phyloP scores from a whole-genome alignment of 2,888 invertebrate species.

The Acrobasis suavella region DNA sequence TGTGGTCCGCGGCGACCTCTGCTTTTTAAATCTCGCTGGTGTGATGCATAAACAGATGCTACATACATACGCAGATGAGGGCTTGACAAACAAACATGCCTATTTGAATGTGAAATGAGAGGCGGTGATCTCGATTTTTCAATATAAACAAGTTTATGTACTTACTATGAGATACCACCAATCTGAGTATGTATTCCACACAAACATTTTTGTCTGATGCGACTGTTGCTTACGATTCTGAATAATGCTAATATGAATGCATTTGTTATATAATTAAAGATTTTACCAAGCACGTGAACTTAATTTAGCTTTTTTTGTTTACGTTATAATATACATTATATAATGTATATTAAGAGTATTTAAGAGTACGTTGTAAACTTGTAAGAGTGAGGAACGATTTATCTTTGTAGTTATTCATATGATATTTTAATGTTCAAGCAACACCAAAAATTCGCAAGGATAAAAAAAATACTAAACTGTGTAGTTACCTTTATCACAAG shows the following conservation, averaged over 20 bases:
- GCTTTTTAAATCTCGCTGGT: slow-evolving; percentile 54
- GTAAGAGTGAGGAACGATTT: too few species aligned
- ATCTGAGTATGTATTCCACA: not conserved
- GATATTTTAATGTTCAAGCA: too few species aligned
- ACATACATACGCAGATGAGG: slow-evolving; percentile 73
- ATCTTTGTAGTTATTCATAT: too few species aligned
- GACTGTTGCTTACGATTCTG: too few species aligned
- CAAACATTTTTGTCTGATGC: too few species aligned
- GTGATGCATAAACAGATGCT: slow-evolving; percentile 54
- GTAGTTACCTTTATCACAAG: slow-evolving; percentile 28
- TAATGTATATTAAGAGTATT: too few species aligned
- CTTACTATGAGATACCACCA: slow-evolving; percentile 29
- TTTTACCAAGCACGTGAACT: too few species aligned
- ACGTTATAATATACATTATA: too few species aligned
- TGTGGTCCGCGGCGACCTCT: slow-evolving; percentile 71
- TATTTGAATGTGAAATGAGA: slow-evolving; percentile 73
- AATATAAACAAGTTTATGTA: slow-evolving; percentile 58
- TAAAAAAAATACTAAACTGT: not conserved
- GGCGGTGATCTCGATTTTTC: slow-evolving; percentile 65
- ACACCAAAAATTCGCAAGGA: not conserved
- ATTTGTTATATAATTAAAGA: too few species aligned
- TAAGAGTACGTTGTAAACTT: too few species aligned
- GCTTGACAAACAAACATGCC: slow-evolving; percentile 69
- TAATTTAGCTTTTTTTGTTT: too few species aligned
- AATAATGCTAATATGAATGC: too few species aligned